Base-by-base conservation (phyloP, 2,113 vertebrate genomes). In the Actinemys pallida region DNA sequence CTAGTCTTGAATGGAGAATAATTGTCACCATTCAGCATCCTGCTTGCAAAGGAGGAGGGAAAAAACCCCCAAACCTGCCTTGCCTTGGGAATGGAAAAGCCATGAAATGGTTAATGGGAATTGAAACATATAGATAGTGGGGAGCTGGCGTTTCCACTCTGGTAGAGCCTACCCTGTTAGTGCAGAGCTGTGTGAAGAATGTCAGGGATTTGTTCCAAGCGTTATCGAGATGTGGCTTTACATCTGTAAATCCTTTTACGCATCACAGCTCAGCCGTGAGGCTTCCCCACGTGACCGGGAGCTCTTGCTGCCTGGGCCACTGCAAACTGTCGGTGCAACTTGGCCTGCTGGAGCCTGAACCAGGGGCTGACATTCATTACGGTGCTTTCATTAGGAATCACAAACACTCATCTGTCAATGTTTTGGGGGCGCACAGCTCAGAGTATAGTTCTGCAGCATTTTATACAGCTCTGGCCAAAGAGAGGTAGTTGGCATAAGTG, bases 171-270 rank as follows among this genome's bases (percentile, higher is more conserved):
- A 96, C 96, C 94, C 98, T 87, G 96, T 97, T 96, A 95, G 96
- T 88, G 96, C 97, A 96, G 98, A 96, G 98, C 96, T 96, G 98
- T 97, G 97, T 96, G 96, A 95, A 59, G 96, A 93, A 97, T 97
- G 97, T 90, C 92, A 94, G 96, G 95, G 97, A 97, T 97, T 96
- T 94, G 96, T 98, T 98, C 97, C 97, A 42, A 83, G 93, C 92
- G 78, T 93, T 97, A 97, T 96, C 87, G 97, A 98, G 97, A 98
- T 96, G 96, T 78, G 87, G 94, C 93, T 97, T 96, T 97, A 96
- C 96, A 97, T 95, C 98, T 95, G 86, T 96, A 98, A 98, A 98
- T 98, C 97, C 97, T 97, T 97, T 98, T 97, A 95, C 85, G 95
- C 97, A 92, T 97, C 92, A 39, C 96, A 93, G 97, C 98, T 95